Percentiles rank a stretch among this genome's conserved stretches.
These are phyloP conservation scores for Petrocephalus zakoni DNA, from an alignment of 2,113 vertebrate species.

Conservation along the genomic window DNA sequence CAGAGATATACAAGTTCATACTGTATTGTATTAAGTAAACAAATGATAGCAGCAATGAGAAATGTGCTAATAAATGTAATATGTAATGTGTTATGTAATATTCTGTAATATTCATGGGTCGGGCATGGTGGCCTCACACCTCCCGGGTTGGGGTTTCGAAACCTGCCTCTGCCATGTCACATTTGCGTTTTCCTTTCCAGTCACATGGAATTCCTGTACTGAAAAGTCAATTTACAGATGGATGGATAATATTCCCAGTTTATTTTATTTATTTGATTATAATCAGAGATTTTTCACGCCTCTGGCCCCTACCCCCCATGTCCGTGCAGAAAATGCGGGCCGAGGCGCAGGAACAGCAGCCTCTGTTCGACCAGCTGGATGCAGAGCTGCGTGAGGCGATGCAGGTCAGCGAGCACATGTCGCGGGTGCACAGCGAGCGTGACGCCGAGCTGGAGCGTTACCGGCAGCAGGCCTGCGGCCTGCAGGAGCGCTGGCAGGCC, in stretches of 20 bases:
- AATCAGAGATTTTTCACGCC: not conserved
- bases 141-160: not conserved
- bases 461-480: conserved; percentile 65
- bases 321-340: conserved; percentile 68
- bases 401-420: conserved; percentile 75
- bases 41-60: not conserved
- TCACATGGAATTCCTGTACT: too few relatives aligned
- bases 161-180: not conserved
- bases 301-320: not conserved
- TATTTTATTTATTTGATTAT: not conserved
- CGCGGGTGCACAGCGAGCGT: conserved; percentile 75
- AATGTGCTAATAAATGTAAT: not conserved
- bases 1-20: not conserved
- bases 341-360: conserved; percentile 74
- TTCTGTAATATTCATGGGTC: not conserved
- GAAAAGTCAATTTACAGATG: too few relatives aligned
- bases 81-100: too few relatives aligned
- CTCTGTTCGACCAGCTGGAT: conserved; percentile 72
- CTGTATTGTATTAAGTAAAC: not conserved
- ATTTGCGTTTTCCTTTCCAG: not conserved
- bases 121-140: not conserved
- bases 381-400: conserved; percentile 74
- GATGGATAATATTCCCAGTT: too few relatives aligned
- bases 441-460: conserved; percentile 85
- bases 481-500: conserved; percentile 87